Evolutionary conservation across 2,797 vertebrate species (phyloP), one percentile per base, ranked within the genome.

Genomic region (Hephaestus fuliginosus): DNA sequence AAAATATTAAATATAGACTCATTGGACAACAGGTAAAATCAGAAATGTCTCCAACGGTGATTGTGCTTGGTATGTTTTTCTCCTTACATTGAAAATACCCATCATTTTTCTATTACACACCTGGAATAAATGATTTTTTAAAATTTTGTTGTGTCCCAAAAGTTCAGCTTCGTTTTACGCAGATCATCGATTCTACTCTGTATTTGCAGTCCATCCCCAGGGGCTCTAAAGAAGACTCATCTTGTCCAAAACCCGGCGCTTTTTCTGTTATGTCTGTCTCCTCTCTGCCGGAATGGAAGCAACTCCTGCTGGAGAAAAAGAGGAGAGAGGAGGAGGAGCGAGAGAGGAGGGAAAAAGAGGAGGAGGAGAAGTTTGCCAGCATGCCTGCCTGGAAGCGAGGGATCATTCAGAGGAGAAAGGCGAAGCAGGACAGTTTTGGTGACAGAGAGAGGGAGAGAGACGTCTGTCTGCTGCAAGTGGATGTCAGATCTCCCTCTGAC

Each of bases 311-410:
- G 93, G 97, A 97, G 85, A 94, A 94, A 69, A 96, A 97, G 86
- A 93, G 96, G 84, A 94, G 93, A 90, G 97, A 97, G 74, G 97
- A 97, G 92, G 96, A 96, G 76, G 95, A 95, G 3, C 81, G 95
- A 22, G 96, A 96, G 39, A 95, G 92, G 78, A 93, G 93, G 30
- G 97, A 96, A 64, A 95, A 95, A 71, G 96, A 96, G 15, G 96
- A 97, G 79, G 94, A 96, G 83, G 94, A 97, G 41, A 96, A 97
- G 51, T 93, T 97, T 25, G 96, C 97, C 70, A 97, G 93, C 89
- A 97, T 98, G 95, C 97, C 97, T 0, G 96, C 96, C 28, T 98
- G 97, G 97, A 98, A 98, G 74, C 92, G 97, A 74, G 97, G 96
- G 33, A 96, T 98, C 78, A 96, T 98, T 83, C 96, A 97, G 81